Percentiles rank a stretch among this genome's conserved stretches.
Evolutionary conservation across 2,888 invertebrate genomes (phyloP).

Genomic region (Maniola hyperantus): DNA sequence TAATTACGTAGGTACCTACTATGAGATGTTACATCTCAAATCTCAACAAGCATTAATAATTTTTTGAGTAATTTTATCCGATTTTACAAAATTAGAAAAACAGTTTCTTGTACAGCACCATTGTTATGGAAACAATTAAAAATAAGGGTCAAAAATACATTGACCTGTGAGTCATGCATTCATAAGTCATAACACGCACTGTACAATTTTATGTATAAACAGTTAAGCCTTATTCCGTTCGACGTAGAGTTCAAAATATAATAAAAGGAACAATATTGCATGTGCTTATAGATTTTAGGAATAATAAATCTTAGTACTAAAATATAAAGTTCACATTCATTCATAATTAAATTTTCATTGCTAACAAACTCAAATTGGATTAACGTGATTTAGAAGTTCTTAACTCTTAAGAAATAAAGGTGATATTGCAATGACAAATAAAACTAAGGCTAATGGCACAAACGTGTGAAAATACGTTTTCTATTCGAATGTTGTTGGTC

Average conservation of each 20-base stretch:
- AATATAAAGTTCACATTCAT: slow-evolving; percentile 5
- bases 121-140: slow-evolving; percentile 14
- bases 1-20: too few relatives aligned
- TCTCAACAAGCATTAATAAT: too few relatives aligned
- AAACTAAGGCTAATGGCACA: not conserved
- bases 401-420: not conserved
- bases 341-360: not conserved
- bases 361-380: not conserved
- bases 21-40: too few relatives aligned
- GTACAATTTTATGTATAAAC: slow-evolving; percentile 17
- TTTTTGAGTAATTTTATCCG: not conserved
- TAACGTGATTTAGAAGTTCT: not conserved
- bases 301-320: slow-evolving; percentile 3
- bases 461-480: slow-evolving; percentile 39
- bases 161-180: slow-evolving; percentile 59
- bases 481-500: slow-evolving; percentile 26
- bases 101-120: not conserved
- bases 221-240: not conserved
- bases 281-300: not conserved
- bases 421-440: slow-evolving; percentile 4
- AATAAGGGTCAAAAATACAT: slow-evolving; percentile 49
- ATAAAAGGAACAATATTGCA: not conserved
- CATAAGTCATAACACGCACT: slow-evolving; percentile 29
- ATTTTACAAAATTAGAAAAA: not conserved
- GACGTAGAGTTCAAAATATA: not conserved